Evolutionary conservation across 2,888 invertebrate species (phyloP).

Genomic region (Cerastis rubricosa): DNA sequence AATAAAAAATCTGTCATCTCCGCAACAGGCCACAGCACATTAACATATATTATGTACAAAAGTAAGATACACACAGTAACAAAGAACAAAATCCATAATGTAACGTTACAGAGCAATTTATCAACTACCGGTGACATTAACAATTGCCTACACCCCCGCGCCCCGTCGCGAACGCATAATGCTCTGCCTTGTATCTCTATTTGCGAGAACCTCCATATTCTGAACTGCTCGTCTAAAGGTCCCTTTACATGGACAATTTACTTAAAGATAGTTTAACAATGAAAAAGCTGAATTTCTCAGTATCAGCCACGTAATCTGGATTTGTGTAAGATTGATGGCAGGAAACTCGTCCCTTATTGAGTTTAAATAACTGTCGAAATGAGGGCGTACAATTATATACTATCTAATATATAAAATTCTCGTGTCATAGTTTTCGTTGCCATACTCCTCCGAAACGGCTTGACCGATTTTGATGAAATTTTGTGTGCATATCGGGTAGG

Average conservation of each 20-base stretch:
- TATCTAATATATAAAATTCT: no score
- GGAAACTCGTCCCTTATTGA: no score
- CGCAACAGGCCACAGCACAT: background rate
- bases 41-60: conserved; percentile 23
- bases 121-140: conserved; percentile 62
- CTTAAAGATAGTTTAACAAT: background rate
- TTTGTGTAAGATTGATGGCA: no score
- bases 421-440: no score
- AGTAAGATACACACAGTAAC: conserved; percentile 24
- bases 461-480: no score
- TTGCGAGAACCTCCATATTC: conserved; percentile 42
- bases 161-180: conserved; percentile 59
- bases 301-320: background rate
- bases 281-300: background rate
- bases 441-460: no score
- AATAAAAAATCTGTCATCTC: background rate
- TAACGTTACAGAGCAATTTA: conserved; percentile 48
- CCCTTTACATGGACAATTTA: background rate
- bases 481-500: no score
- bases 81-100: conserved; percentile 52
- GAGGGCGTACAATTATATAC: no score
- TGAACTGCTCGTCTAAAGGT: conserved; percentile 14
- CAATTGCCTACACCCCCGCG: conserved; percentile 62
- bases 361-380: no score
- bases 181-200: conserved; percentile 55